Base-by-base conservation (phyloP, 2,888 invertebrate species). In the Mactromeris polynyma region DNA sequence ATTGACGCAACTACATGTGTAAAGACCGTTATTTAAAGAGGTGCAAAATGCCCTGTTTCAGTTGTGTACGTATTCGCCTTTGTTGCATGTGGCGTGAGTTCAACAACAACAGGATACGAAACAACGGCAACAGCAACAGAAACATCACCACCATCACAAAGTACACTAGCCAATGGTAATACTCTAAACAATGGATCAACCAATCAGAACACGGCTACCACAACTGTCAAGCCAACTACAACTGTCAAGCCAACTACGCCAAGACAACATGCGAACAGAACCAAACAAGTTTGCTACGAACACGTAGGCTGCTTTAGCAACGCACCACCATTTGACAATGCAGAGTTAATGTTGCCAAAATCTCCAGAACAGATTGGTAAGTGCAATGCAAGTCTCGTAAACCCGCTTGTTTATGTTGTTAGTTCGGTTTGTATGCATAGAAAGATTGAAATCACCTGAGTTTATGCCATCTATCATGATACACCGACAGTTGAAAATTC, bases 281-380 rank as follows among this genome's bases (percentile, higher is more conserved):
- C 80, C 19, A 79, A 42, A 38, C 40, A 38, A 21, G 92, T 94
- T 3, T 95, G 95, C 85, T 95, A 94, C 79, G 84, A 91, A 0
- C 86, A 89, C 40, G 91, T 95, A 3, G 95, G 95, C 21, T 95
- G 95, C 86, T 95, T 95, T 88, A 92, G 92, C 87, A 94, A 95
- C 82, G 80, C 54, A 31, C 90, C 94, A 1, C 95, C 95, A n/a
- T 94, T 94, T 90, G 92, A 95, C 87, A 94, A 95, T 85, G 93
- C 95, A 31, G 54, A 88, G 14, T 42, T 84, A 6, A 84, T 92
- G 17, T 90, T 95, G 4, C 95, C 95, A n/a, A 54, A 83, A 11
- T 93, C 94, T 2, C 96, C 95, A 7, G 90, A 94, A 17, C 89
- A 92, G 40, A 94, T 99, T 91, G 98, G 90, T 90, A 85, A 26